Evolutionary conservation across 2,888 invertebrate genomes (phyloP).

Genomic region (Himalopsyche japonica): DNA sequence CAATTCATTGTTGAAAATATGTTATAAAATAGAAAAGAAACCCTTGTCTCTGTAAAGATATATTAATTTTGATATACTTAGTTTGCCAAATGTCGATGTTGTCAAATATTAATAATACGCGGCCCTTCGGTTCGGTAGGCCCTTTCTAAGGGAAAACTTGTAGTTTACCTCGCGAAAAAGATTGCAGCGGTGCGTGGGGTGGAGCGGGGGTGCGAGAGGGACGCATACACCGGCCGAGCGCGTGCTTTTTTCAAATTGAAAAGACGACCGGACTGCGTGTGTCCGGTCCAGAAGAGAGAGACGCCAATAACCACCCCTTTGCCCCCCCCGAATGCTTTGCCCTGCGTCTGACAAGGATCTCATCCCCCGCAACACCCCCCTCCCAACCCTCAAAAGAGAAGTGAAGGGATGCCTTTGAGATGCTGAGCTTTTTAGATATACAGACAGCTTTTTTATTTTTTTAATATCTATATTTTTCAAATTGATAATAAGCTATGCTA

Average conservation of each 20-base stretch:
- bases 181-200: not conserved
- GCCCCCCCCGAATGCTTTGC: constrained; percentile 43
- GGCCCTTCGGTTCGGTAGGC: not conserved
- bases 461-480: not conserved
- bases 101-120: not conserved
- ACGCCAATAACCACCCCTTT: constrained; percentile 46
- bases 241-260: constrained; percentile 65
- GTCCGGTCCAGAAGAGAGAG: constrained; percentile 56
- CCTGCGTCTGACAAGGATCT: not conserved
- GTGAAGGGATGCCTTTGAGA: constrained; percentile 42
- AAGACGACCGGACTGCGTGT: constrained; percentile 63
- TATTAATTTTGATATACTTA: too few relatives aligned
- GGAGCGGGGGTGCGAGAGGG: constrained; percentile 43
- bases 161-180: constrained; percentile 1
- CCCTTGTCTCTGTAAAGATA: too few relatives aligned
- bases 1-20: too few relatives aligned
- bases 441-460: not conserved
- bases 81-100: too few relatives aligned
- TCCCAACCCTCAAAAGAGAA: constrained; percentile 30
- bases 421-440: constrained; percentile 17
- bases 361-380: not conserved
- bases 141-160: constrained; percentile 1
- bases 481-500: not conserved
- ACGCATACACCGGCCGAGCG: constrained; percentile 49
- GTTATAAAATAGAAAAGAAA: too few relatives aligned